Base-by-base conservation (phyloP, 2,888 invertebrate genomes). In the Deladenus siricidicola region DNA sequence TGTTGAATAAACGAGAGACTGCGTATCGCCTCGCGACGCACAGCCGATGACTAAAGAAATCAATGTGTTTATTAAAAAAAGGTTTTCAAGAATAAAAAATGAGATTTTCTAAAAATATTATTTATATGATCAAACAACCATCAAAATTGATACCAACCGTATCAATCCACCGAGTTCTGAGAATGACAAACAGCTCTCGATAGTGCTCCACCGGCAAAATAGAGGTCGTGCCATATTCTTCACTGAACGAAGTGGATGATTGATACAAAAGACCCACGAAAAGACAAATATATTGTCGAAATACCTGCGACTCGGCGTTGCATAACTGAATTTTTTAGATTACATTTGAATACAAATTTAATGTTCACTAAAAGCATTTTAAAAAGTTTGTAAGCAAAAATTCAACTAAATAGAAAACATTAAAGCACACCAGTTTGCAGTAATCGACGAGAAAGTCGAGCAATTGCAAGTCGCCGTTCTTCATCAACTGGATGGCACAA, bases 241-340 rank as follows among this genome's bases (percentile, higher is more conserved):
- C 39, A 6, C 26, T 23, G 19, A 26, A 50, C 26, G 26, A 21
- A 1, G 17, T 28, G 6, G 28, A 21, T 19, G 50, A 17, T 42
- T 34, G 28, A 39, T 53, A 53, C 4, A 53, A 23, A 34, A 53
- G 21, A n/a, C 39, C 34, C 10, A 53, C 39, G 21, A 53, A 39
- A 39, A 53, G 21, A 34, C 53, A 53, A 14, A 53, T 34, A 24
- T 53, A 53, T 19, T 53, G 53, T 4, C 53, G 53, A 34, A 53
- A 19, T 4, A 39, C 39, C 17, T 30, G 34, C 29, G 53, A 53
- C 2, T n/a, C 23, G 39, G 53, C 29, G n/a, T 53, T n/a, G 4
- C 19, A 19, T 30, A 53, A 34, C 53, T 53, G 34, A 28, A 50
- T n/a, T n/a, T n/a, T n/a, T n/a, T n/a, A n/a, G n/a, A n/a, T n/a